phyloP scores from a whole-genome alignment of 2,888 invertebrate species.

The Venustoraphidia nigricollis region DNA sequence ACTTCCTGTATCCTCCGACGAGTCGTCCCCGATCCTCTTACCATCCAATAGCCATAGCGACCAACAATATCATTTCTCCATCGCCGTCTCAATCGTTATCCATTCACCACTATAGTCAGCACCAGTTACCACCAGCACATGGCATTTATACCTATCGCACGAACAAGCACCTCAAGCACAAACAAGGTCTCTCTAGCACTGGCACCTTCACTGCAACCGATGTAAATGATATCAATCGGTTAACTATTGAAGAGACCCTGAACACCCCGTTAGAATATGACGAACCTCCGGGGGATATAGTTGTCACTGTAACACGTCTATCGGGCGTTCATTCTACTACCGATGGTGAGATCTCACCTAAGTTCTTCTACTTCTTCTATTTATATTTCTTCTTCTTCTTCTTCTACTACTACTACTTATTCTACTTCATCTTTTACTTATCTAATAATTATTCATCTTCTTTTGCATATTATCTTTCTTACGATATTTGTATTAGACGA shows the following conservation, averaged over 20 bases:
- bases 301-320: slow-evolving; percentile 6
- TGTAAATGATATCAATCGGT: slow-evolving; percentile 21
- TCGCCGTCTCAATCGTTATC: slow-evolving; percentile 30
- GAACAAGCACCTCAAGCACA: slow-evolving; percentile 19
- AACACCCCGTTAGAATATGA: slow-evolving; percentile 3
- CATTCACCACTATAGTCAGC: slow-evolving; percentile 21
- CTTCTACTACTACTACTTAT: background rate
- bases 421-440: background rate
- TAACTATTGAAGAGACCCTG: slow-evolving; percentile 6
- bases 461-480: background rate
- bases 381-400: background rate
- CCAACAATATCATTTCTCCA: slow-evolving; percentile 16
- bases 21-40: slow-evolving; percentile 22
- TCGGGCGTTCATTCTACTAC: slow-evolving; percentile 2
- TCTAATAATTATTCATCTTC: background rate
- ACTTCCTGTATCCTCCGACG: slow-evolving; percentile 41
- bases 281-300: slow-evolving; percentile 4
- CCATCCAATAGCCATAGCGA: slow-evolving; percentile 2
- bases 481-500: too few species aligned
- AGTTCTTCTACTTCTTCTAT: background rate
- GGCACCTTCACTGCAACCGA: slow-evolving; percentile 23
- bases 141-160: slow-evolving; percentile 11
- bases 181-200: slow-evolving; percentile 20
- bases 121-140: slow-evolving; percentile 20
- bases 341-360: slow-evolving; percentile 3